Evolutionary conservation across 2,797 vertebrate genomes (phyloP).

Genomic region (Propithecus perrieri): DNA sequence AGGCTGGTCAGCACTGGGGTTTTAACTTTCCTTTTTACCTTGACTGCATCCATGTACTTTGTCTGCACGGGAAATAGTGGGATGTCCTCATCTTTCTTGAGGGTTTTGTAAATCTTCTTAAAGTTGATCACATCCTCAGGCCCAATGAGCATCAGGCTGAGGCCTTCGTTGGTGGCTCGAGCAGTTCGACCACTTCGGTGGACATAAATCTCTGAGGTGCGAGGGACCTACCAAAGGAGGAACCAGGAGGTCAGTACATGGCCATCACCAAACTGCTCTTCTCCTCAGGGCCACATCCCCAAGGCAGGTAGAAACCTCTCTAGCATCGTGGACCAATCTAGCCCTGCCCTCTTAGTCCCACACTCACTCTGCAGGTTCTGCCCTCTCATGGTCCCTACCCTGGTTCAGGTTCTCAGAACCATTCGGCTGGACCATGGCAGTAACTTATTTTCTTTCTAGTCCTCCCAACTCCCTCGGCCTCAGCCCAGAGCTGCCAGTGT

Average conservation of each 20-base stretch:
- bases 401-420: background rate
- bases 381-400: background rate
- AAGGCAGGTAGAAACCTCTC: background rate
- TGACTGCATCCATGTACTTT: slow-evolving; percentile 92
- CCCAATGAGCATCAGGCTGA: slow-evolving; percentile 93
- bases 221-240: slow-evolving; percentile 90
- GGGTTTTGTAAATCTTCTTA: slow-evolving; percentile 93
- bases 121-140: slow-evolving; percentile 95
- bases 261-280: background rate
- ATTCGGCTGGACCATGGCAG: background rate
- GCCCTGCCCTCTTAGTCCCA: background rate
- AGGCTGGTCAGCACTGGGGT: background rate
- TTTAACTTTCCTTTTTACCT: slow-evolving; percentile 85
- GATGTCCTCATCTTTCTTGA: slow-evolving; percentile 94
- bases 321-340: background rate
- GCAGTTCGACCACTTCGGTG: slow-evolving; percentile 97
- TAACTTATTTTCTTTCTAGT: background rate
- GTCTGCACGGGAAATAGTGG: slow-evolving; percentile 93
- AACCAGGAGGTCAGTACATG: background rate
- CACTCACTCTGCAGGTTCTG: background rate
- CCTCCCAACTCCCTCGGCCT: background rate
- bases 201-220: slow-evolving; percentile 96
- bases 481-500: background rate
- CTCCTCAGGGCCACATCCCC: background rate
- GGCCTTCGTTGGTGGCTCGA: slow-evolving; percentile 93